Percentiles rank a stretch among this genome's conserved stretches.
phyloP scores from a whole-genome alignment of 2,888 invertebrate genomes.

The Eupithecia subfuscata region DNA sequence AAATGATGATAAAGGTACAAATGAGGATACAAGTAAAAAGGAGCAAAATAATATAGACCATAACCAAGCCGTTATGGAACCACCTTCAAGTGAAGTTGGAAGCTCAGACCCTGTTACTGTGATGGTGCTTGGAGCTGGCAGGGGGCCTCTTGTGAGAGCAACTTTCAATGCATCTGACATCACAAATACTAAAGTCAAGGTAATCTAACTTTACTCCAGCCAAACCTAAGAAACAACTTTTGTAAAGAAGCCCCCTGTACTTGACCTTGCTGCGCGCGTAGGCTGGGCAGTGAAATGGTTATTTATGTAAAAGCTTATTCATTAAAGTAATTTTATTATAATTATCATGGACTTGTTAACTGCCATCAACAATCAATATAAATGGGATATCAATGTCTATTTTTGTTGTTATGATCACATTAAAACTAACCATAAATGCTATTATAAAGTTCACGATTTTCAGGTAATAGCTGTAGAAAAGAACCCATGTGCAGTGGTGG shows the following conservation, averaged over 20 bases:
- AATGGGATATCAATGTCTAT: background rate
- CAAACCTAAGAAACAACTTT: background rate
- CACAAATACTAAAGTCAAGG: conserved; percentile 88
- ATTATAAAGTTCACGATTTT: background rate
- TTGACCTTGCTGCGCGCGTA: background rate
- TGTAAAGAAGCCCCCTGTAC: no score
- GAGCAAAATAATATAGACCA: conserved; percentile 1
- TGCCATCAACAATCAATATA: background rate
- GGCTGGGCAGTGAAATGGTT: background rate
- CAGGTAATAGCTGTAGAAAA: conserved; percentile 97
- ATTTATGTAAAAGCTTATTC: background rate
- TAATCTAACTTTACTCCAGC: conserved; percentile 37
- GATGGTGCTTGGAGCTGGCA: conserved; percentile 97
- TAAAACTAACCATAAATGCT: background rate
- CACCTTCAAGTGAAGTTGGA: background rate
- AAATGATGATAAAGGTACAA: background rate
- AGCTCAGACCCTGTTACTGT: conserved; percentile 78
- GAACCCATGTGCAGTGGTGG: conserved; percentile 97
- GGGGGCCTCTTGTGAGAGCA: conserved; percentile 97
- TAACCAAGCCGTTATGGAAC: conserved; percentile 31
- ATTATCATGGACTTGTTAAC: background rate
- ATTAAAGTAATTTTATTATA: background rate
- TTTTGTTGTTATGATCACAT: background rate
- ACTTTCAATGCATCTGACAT: conserved; percentile 92
- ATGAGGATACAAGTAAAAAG: background rate